Conservation (phyloP, 1,140 invertebrate species). For the Procambarus clarkii region DNA sequence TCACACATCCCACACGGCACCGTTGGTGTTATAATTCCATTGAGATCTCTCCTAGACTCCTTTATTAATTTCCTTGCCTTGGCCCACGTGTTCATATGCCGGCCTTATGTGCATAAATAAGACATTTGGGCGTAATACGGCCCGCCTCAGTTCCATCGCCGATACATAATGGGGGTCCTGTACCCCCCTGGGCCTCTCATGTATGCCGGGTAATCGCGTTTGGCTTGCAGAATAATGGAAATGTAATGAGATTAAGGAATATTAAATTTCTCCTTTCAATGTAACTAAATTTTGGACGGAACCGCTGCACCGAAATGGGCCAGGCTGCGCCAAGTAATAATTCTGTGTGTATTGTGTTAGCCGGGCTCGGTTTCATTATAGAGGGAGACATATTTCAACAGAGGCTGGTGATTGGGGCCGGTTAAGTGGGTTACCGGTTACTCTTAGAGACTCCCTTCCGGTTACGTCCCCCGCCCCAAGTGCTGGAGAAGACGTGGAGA, state of each 20-base stretch:
- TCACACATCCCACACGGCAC: background rate
- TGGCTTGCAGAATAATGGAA: constrained; percentile 71
- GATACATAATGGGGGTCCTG: constrained; percentile 56
- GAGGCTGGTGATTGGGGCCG: constrained; percentile 55
- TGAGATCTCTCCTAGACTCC: constrained; percentile 39
- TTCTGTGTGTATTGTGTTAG: constrained; percentile 70
- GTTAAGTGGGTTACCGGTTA: constrained; percentile 49
- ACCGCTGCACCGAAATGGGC: constrained; percentile 46
- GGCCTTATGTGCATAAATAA: constrained; percentile 64
- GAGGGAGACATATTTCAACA: constrained; percentile 66
- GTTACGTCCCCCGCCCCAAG: no score
- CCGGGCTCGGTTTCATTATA: constrained; percentile 65
- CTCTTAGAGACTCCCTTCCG: no score
- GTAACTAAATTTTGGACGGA: constrained; percentile 67
- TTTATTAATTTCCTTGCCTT: constrained; percentile 60
- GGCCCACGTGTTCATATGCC: constrained; percentile 63
- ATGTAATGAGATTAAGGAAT: constrained; percentile 71
- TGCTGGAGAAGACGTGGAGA: no score
- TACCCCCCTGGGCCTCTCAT: constrained; percentile 53
- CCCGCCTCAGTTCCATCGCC: constrained; percentile 50
- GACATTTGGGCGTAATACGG: constrained; percentile 40
- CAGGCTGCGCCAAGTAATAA: constrained; percentile 62
- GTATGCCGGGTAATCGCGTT: constrained; percentile 68
- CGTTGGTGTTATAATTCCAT: constrained; percentile 50
- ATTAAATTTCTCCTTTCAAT: constrained; percentile 71